Evolutionary conservation across 2,113 vertebrate species (phyloP).

Genomic region (Boleophthalmus pectinirostris): DNA sequence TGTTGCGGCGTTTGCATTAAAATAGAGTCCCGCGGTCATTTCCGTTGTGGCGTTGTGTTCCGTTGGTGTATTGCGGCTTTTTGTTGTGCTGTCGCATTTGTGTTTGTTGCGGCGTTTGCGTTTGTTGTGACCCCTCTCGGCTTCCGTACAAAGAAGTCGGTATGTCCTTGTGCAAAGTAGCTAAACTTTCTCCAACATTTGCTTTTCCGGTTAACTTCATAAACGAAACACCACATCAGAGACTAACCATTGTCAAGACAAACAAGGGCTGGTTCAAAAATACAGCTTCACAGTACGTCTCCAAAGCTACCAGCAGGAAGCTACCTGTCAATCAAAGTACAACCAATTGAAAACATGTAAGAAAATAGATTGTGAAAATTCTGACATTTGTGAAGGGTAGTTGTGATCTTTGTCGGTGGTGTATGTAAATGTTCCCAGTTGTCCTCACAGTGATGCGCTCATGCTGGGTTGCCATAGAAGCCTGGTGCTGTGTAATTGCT

Average conservation of each 20-base stretch:
- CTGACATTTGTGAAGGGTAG: neutral
- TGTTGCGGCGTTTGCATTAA: no score
- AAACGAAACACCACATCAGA: neutral
- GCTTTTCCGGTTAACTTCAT: neutral
- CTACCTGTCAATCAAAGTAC: neutral
- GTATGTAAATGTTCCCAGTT: conserved; percentile 24
- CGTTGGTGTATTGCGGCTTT: no score
- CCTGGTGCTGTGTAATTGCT: conserved; percentile 51
- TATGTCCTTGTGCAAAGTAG: neutral
- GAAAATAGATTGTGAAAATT: neutral
- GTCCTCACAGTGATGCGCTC: conserved; percentile 9
- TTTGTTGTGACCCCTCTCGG: no score
- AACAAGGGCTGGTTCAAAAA: neutral
- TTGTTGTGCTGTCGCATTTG: no score
- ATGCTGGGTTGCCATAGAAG: conserved; percentile 60
- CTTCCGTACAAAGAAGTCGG: no score
- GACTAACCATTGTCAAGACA: neutral
- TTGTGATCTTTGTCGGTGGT: neutral
- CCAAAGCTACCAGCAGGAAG: neutral
- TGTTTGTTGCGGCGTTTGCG: no score
- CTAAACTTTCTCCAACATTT: neutral
- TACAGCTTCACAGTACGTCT: neutral
- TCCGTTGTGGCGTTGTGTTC: no score
- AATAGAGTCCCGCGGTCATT: no score
- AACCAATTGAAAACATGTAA: neutral